A percentile compares a stretch with the other conserved stretches of the same genome.
phyloP scores from a whole-genome alignment of 2,888 invertebrate species.

The Pyralis farinalis region DNA sequence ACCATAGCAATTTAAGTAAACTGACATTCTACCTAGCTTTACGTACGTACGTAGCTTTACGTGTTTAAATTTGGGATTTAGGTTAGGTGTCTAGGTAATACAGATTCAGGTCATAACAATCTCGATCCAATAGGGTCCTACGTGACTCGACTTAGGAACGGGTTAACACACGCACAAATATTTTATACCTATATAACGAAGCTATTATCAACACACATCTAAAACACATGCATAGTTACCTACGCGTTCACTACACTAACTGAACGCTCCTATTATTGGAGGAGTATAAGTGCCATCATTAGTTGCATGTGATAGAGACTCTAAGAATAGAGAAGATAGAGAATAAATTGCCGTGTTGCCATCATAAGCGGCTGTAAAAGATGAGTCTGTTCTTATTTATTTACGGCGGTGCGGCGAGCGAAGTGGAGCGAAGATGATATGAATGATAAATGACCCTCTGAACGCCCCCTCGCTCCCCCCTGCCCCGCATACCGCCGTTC shows the following conservation, averaged over 20 bases:
- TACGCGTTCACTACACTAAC: constrained; percentile 54
- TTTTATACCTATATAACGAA: constrained; percentile 33
- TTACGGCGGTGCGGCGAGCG: constrained; percentile 81
- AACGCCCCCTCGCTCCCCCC: constrained; percentile 40
- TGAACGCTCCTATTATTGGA: constrained; percentile 25
- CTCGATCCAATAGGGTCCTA: constrained; percentile 42
- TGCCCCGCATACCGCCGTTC: constrained; percentile 42
- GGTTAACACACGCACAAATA: constrained; percentile 32
- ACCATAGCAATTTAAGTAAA: no score
- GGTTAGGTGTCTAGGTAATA: not conserved
- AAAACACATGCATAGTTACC: constrained; percentile 72
- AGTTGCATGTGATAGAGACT: constrained; percentile 22
- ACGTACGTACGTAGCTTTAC: not conserved
- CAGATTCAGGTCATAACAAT: constrained; percentile 20
- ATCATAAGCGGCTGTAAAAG: constrained; percentile 68
- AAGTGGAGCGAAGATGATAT: constrained; percentile 82
- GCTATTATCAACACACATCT: constrained; percentile 62
- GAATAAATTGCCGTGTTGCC: constrained; percentile 32
- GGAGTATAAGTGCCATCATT: constrained; percentile 26
- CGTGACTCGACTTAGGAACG: constrained; percentile 47
- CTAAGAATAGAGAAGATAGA: constrained; percentile 23
- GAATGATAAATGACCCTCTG: constrained; percentile 81
- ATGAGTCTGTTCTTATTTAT: constrained; percentile 81
- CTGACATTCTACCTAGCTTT: no score
- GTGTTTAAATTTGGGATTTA: not conserved